Evolutionary conservation across 2,113 vertebrate species (phyloP).

Genomic region (Chaetodon auriga): DNA sequence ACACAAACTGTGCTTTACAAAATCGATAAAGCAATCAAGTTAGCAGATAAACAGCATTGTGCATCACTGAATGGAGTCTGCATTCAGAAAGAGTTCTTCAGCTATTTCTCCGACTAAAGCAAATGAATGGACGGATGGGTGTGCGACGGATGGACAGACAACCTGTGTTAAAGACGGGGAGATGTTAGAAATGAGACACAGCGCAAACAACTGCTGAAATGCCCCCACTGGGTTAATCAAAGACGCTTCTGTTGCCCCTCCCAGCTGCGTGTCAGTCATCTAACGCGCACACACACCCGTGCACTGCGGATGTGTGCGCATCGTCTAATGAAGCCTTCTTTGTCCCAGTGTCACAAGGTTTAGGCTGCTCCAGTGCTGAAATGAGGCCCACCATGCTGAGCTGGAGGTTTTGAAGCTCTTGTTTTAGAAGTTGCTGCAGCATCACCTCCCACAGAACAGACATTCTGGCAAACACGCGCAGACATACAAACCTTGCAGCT

Average conservation of each 20-base stretch:
- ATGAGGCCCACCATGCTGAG: slow-evolving; percentile 73
- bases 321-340: slow-evolving; percentile 76
- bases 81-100: not conserved
- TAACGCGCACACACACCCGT: slow-evolving; percentile 18
- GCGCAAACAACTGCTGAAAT: slow-evolving; percentile 51
- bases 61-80: not conserved
- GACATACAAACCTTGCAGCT: slow-evolving; percentile 36
- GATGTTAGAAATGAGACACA: slow-evolving; percentile 38
- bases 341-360: slow-evolving; percentile 69
- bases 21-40: slow-evolving; percentile 39
- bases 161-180: slow-evolving; percentile 11
- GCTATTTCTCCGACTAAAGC: not conserved
- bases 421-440: slow-evolving; percentile 62
- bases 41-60: slow-evolving; percentile 28
- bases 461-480: slow-evolving; percentile 51
- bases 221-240: slow-evolving; percentile 73
- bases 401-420: slow-evolving; percentile 70
- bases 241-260: slow-evolving; percentile 71
- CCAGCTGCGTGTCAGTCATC: slow-evolving; percentile 76
- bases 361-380: slow-evolving; percentile 51
- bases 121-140: not conserved
- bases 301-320: slow-evolving; percentile 35
- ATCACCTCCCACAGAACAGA: slow-evolving; percentile 69
- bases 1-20: not conserved
- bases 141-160: not conserved